These are phyloP conservation scores for Noctua janthina DNA, from an alignment of 2,888 invertebrate genomes.

Conservation along the genomic window DNA sequence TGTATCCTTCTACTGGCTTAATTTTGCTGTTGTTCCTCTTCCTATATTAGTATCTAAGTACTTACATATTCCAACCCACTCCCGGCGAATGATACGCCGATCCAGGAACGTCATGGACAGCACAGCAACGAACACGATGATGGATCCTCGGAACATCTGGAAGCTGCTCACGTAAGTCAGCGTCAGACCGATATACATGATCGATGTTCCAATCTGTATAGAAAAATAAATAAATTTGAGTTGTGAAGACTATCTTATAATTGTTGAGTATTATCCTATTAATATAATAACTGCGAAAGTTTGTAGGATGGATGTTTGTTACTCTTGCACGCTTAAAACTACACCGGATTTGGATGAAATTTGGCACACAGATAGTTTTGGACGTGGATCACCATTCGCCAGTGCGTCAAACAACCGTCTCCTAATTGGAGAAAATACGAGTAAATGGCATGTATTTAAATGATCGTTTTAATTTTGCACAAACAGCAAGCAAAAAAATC, in stretches of 20 bases:
- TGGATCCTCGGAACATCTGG: conserved; percentile 98
- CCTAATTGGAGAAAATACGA: no score
- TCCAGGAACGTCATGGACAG: conserved; percentile 95
- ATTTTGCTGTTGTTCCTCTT: background rate
- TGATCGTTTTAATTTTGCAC: no score
- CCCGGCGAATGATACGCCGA: conserved; percentile 91
- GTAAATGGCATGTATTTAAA: no score
- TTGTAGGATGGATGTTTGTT: no score
- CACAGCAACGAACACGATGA: conserved; percentile 97
- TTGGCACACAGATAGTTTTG: no score
- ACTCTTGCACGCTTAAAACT: no score
- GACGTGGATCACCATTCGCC: background rate
- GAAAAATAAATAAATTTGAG: background rate
- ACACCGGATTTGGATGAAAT: no score
- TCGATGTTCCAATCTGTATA: conserved; percentile 93
- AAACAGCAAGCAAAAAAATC: no score
- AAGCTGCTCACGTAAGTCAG: conserved; percentile 98
- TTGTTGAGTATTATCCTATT: background rate
- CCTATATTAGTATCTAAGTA: conserved; percentile 26
- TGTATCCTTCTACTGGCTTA: background rate
- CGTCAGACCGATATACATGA: conserved; percentile 97
- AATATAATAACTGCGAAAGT: no score
- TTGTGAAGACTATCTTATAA: background rate
- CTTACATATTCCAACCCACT: conserved; percentile 94
- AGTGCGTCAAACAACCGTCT: no score